Conservation (phyloP, 1,140 invertebrate species). For the Drosophila lini region DNA sequence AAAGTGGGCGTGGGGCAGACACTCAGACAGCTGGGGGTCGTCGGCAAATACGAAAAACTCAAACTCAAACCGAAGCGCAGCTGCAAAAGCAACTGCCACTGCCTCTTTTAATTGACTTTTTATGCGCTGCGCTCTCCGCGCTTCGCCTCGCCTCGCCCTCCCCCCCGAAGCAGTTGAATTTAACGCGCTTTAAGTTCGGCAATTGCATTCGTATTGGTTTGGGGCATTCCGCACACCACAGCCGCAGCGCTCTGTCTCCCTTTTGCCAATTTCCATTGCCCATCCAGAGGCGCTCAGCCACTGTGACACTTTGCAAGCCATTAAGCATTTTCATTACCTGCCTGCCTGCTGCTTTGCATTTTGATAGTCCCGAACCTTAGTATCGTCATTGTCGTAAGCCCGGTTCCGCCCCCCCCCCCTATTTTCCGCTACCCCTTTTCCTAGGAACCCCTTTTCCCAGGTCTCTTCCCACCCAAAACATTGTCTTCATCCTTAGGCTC, state of each 20-base stretch:
- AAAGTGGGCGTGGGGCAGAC: conserved; percentile 21
- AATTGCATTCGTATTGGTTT: conserved; percentile 51
- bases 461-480: not conserved
- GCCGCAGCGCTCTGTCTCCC: conserved; percentile 6
- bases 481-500: conserved; percentile 7
- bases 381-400: conserved; percentile 64
- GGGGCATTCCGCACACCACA: conserved; percentile 5
- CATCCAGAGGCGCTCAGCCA: conserved; percentile 70
- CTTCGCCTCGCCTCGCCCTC: no score
- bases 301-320: conserved; percentile 82
- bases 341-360: conserved; percentile 79
- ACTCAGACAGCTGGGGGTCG: conserved; percentile 41
- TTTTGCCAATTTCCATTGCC: conserved; percentile 50
- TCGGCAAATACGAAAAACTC: conserved; percentile 33
- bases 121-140: conserved; percentile 63
- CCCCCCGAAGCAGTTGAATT: conserved; percentile 55
- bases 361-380: conserved; percentile 70
- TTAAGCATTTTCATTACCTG: conserved; percentile 83
- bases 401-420: not conserved
- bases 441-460: not conserved
- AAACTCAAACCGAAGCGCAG: conserved; percentile 63
- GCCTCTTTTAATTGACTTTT: conserved; percentile 79
- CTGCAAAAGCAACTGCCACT: conserved; percentile 72
- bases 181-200: conserved; percentile 77
- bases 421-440: conserved; percentile 1